These are phyloP conservation scores for Glareola pratincola DNA, from an alignment of 2,113 vertebrate species.

Conservation along the genomic window DNA sequence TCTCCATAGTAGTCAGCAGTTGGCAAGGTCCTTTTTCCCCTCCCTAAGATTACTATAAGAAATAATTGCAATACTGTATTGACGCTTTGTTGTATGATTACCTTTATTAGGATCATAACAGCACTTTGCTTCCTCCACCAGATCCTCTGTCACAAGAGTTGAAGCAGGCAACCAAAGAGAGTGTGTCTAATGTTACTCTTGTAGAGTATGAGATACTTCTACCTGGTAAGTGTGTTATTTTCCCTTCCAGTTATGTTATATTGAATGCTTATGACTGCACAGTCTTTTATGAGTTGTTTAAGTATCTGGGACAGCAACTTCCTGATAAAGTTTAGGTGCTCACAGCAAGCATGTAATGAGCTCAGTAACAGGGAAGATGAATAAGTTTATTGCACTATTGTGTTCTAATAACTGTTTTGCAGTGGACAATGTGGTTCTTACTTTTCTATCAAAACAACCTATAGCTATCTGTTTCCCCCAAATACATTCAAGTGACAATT, in stretches of 20 bases:
- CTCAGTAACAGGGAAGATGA: not conserved
- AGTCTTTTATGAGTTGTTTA: not conserved
- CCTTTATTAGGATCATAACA: not conserved
- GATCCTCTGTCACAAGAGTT: not conserved
- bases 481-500: not conserved
- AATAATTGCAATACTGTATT: not conserved
- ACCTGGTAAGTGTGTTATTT: slow-evolving; percentile 36
- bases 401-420: not conserved
- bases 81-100: not conserved
- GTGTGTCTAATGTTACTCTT: not conserved
- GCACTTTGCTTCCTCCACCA: not conserved
- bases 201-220: slow-evolving; percentile 34
- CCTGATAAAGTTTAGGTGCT: not conserved
- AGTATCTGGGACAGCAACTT: not conserved
- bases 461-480: not conserved
- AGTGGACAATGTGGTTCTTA: not conserved
- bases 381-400: not conserved
- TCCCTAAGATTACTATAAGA: not conserved
- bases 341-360: not conserved
- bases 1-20: not conserved
- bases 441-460: not conserved
- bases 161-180: not conserved
- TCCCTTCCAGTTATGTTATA: not conserved
- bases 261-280: not conserved
- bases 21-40: not conserved